Base-by-base conservation (phyloP, 2,888 invertebrate genomes). In the Pseudoips prasinana region DNA sequence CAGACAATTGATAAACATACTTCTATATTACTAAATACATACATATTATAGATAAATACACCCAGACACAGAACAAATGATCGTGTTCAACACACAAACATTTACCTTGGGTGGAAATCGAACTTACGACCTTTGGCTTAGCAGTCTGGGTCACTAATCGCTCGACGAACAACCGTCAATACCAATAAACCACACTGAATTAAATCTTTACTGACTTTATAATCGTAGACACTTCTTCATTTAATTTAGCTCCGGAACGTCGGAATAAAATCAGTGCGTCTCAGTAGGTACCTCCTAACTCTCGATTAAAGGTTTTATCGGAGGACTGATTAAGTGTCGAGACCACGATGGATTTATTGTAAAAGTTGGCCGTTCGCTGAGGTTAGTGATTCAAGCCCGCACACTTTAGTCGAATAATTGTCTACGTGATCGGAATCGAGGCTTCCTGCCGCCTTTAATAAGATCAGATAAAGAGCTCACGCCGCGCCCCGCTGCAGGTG, bases 341-440 rank as follows among this genome's bases (percentile, higher is more conserved):
- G 78, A 73, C 75, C 70, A 66, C 76, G 84, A 86, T 82, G 84
- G 85, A 86, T 87, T 88, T 87, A 88, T 88, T 87, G 86, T 87
- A 83, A 88, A 88, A 88, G 87, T 88, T 87, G 73, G 80, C 72
- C 83, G 81, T 85, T 83, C 84, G 65, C 68, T 74, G 81, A 83
- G 84, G 83, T 82, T 84, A 86, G 86, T 85, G 85, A 86, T 86
- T 86, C 84, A 81, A 82, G 81, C 78, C 81, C 76, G 83, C 85
- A 79, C 86, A 82, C 87, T 86, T 83, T 79, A 83, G 78, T 79
- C 81, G 85, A 83, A 88, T 87, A 87, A 88, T 88, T 88, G 87
- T 86, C 84, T 86, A 88, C 87, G 87, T 88, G 87, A 80, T 82
- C 77, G 76, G 86, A 87, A 87, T 87, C 36, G 68, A 66, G 63